phyloP scores from a whole-genome alignment of 2,888 invertebrate species.

The Agrotis ipsilon region DNA sequence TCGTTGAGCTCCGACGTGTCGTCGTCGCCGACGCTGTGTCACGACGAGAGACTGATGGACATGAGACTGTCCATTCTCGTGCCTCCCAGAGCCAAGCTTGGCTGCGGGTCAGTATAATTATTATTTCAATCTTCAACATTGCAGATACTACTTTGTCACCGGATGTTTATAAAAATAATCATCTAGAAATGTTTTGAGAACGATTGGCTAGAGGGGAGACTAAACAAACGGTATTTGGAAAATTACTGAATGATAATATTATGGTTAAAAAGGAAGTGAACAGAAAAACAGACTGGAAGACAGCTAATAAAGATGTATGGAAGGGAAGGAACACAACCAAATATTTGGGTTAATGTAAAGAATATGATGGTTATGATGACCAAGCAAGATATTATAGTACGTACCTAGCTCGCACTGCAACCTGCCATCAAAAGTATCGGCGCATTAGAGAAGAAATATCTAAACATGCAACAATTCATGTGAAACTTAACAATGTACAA shows the following conservation, averaged over 20 bases:
- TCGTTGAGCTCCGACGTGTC: slow-evolving; percentile 91
- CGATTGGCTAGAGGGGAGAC: not conserved
- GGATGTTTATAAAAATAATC: slow-evolving; percentile 25
- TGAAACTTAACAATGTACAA: not conserved
- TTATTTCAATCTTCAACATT: slow-evolving; percentile 27
- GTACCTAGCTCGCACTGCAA: not conserved
- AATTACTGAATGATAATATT: slow-evolving; percentile 1
- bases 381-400: too few species aligned
- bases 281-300: not conserved
- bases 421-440: too few species aligned
- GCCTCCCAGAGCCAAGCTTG: slow-evolving; percentile 95
- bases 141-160: not conserved
- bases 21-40: slow-evolving; percentile 86
- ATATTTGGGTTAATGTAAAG: not conserved
- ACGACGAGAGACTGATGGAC: slow-evolving; percentile 91
- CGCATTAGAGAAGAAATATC: too few species aligned
- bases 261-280: slow-evolving; percentile 4
- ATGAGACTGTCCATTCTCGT: slow-evolving; percentile 95
- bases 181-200: slow-evolving; percentile 36
- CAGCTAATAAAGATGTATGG: not conserved
- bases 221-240: slow-evolving; percentile 15
- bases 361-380: not conserved
- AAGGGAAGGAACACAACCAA: not conserved
- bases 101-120: slow-evolving; percentile 93
- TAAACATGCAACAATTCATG: not conserved